A percentile compares a stretch with the other conserved stretches of the same genome.
Evolutionary conservation across 2,797 vertebrate genomes (phyloP).

Genomic region (Lacerta bilineata): DNA sequence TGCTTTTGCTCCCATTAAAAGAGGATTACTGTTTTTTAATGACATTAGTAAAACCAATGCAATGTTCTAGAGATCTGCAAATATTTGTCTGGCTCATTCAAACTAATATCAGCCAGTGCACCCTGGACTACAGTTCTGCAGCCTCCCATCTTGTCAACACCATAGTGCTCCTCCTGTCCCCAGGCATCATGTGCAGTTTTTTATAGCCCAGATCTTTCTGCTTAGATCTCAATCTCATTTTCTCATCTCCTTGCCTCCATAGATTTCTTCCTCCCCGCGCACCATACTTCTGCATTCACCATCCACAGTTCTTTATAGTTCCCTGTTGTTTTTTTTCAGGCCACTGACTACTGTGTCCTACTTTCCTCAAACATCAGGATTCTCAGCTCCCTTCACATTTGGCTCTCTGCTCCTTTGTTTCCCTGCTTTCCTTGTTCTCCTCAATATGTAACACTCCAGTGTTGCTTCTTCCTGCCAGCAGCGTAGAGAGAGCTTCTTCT

Average conservation of each 20-base stretch:
- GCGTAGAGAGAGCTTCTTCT: neutral
- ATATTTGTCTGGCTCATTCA: slow-evolving; percentile 7
- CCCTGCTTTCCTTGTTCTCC: neutral
- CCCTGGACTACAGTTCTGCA: neutral
- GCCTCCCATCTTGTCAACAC: neutral
- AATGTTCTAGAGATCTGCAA: neutral
- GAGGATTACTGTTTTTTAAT: neutral
- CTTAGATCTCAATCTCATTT: slow-evolving; percentile 9
- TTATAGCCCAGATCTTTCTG: neutral
- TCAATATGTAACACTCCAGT: neutral
- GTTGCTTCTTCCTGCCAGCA: neutral
- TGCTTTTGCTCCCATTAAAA: neutral
- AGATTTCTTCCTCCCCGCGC: neutral
- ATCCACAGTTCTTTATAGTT: neutral
- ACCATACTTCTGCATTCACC: neutral
- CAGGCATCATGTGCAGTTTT: neutral
- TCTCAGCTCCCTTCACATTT: neutral
- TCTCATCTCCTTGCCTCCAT: neutral
- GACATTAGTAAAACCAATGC: neutral
- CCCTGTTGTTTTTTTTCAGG: slow-evolving; percentile 14
- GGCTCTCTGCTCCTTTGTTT: neutral
- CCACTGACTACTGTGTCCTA: slow-evolving; percentile 2
- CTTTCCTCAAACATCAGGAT: slow-evolving; percentile 15
- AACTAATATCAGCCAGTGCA: neutral
- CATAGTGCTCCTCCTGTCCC: neutral